Evolutionary conservation across 2,113 vertebrate species (phyloP), one percentile per base, ranked within the genome.

Genomic region (Oxygymnocypris stewartii): DNA sequence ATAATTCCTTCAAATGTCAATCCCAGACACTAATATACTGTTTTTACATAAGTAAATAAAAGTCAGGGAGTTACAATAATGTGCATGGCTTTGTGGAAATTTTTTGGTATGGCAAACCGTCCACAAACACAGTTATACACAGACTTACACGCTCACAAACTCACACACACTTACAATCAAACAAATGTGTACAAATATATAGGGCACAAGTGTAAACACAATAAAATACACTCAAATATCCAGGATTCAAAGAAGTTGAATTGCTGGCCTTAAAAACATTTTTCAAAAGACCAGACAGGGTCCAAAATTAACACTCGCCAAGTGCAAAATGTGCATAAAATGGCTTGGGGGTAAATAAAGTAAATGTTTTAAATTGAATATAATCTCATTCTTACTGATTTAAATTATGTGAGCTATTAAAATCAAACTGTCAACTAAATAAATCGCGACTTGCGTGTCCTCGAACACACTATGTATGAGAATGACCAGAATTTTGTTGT

Each of bases 141-240:
- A 79, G 73, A 76, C 35, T 49, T 44, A 91, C 84, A 91, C 85
- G 49, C 63, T 65, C 77, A 63, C 40, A 86, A 40, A 84, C 79
- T 67, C 80, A 86, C 83, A 65, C 57, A 65, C 84, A 84, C 71
- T 47, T n/a, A 81, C 65, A 85, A 63, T 42, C 75, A 78, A 3
- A 42, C 80, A 85, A 78, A 79, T 42, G 65, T 80, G 54, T 71
- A 67, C 18, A 28, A 47, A 85, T 69, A 88, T 79, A 84, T 25
- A 90, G 88, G 54, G 86, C 87, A 88, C 86, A 87, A 81, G 63
- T 87, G 86, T 81, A 90, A 87, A 88, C 88, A 86, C 84, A 89
- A 79, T 61, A 69, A 85, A 74, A 85, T 63, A 87, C 84, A 76
- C n/a, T 87, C 85, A 88, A 87, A 90, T 86, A 79, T 63, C 78